A percentile compares a stretch with the other conserved stretches of the same genome.
These are phyloP conservation scores for Colletes collaris DNA, from an alignment of 2,888 invertebrate genomes.

Conservation along the genomic window DNA sequence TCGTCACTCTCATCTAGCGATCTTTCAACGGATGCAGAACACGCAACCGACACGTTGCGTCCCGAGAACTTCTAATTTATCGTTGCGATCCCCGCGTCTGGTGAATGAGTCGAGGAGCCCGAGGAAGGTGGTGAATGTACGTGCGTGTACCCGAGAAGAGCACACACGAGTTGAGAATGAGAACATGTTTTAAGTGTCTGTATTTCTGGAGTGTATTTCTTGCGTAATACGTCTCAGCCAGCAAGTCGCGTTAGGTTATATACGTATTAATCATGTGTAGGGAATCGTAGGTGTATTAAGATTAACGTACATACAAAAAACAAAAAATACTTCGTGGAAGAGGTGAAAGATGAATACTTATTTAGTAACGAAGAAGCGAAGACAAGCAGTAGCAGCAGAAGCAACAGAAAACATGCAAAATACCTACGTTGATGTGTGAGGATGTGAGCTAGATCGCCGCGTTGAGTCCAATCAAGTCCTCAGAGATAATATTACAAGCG, in stretches of 20 bases:
- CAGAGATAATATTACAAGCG: conserved; percentile 65
- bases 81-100: conserved; percentile 41
- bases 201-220: conserved; percentile 68
- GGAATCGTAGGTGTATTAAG: conserved; percentile 73
- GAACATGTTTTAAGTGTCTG: conserved; percentile 58
- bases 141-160: conserved; percentile 70
- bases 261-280: conserved; percentile 76
- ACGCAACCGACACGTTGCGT: conserved; percentile 18
- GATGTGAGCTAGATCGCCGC: conserved; percentile 79
- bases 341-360: conserved; percentile 34
- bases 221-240: conserved; percentile 77
- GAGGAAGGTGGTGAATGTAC: conserved; percentile 56
- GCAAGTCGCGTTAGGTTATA: conserved; percentile 77
- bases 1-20: conserved; percentile 36
- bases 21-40: conserved; percentile 8
- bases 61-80: conserved; percentile 30
- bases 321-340: conserved; percentile 53
- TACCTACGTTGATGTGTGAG: conserved; percentile 79
- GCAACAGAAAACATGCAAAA: conserved; percentile 52
- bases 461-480: conserved; percentile 76
- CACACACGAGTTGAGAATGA: conserved; percentile 65
- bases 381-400: conserved; percentile 68
- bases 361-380: conserved; percentile 56
- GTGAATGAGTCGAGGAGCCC: conserved; percentile 32
- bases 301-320: conserved; percentile 61